phyloP scores from a whole-genome alignment of 2,113 vertebrate genomes.

The western clawed frog (Xenopus tropicalis) region DNA sequence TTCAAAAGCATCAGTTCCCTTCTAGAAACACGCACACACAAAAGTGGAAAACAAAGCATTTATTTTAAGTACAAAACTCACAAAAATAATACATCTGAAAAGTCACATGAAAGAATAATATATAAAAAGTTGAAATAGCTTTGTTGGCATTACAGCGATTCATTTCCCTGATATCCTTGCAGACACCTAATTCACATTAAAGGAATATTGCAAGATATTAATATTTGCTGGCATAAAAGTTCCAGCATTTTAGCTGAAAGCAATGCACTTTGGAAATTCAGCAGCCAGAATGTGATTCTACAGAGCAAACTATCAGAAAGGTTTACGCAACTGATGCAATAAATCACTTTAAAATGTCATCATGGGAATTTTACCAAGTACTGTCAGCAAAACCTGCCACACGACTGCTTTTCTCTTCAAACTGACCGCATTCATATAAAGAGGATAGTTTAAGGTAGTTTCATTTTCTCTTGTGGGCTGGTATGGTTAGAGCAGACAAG shows the following conservation, averaged over 20 bases:
- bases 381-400: conserved; percentile 2
- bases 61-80: not conserved
- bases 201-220: not conserved
- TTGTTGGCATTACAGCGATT: not conserved
- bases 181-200: not conserved
- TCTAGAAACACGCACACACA: no score
- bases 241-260: not conserved
- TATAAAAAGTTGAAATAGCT: not conserved
- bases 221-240: not conserved
- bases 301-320: no score
- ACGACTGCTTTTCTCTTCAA: not conserved
- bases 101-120: not conserved
- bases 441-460: not conserved
- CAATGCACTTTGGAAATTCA: not conserved
- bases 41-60: not conserved
- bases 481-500: conserved; percentile 30
- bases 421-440: conserved; percentile 25
- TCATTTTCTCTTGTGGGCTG: conserved; percentile 10
- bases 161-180: conserved; percentile 1
- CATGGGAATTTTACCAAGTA: conserved; percentile 1
- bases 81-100: not conserved
- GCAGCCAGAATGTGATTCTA: no score
- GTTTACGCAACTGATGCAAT: no score
- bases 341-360: not conserved
- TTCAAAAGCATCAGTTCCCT: no score